Evolutionary conservation across 2,888 invertebrate species (phyloP).

Genomic region (Cyclophora albipunctata): DNA sequence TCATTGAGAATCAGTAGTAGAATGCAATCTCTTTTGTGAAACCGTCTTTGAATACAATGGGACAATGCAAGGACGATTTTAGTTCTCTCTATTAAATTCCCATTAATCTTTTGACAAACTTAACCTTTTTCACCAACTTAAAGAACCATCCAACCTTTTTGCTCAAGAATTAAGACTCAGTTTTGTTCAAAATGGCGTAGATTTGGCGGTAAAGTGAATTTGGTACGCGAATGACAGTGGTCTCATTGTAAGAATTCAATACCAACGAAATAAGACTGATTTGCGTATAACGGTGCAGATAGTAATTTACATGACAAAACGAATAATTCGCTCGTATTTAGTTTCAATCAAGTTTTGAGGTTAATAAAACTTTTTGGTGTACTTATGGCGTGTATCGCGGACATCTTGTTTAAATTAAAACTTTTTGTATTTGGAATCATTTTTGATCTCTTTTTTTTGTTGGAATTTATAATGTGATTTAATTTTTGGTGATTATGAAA

Average conservation of each 20-base stretch:
- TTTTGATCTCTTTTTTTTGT: too few relatives aligned
- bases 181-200: constrained; percentile 2
- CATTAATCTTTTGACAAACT: constrained; percentile 35
- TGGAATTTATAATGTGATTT: too few relatives aligned
- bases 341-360: too few relatives aligned
- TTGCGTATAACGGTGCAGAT: constrained; percentile 34
- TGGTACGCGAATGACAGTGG: constrained; percentile 11
- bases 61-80: constrained; percentile 70
- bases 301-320: constrained; percentile 28
- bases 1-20: constrained; percentile 36
- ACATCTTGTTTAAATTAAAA: too few relatives aligned
- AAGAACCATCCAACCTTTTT: constrained; percentile 2
- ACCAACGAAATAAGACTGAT: constrained; percentile 29
- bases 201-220: constrained; percentile 10
- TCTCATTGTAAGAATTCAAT: constrained; percentile 17
- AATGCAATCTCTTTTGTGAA: constrained; percentile 56
- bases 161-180: neutral
- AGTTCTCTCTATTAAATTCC: constrained; percentile 64
- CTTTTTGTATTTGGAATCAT: too few relatives aligned
- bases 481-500: too few relatives aligned
- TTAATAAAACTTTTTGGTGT: neutral
- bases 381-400: too few relatives aligned
- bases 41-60: constrained; percentile 53
- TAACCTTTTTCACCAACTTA: constrained; percentile 1
- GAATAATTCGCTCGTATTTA: neutral